These are phyloP conservation scores for Harmothoe impar DNA, from an alignment of 2,888 invertebrate species.

Conservation along the genomic window DNA sequence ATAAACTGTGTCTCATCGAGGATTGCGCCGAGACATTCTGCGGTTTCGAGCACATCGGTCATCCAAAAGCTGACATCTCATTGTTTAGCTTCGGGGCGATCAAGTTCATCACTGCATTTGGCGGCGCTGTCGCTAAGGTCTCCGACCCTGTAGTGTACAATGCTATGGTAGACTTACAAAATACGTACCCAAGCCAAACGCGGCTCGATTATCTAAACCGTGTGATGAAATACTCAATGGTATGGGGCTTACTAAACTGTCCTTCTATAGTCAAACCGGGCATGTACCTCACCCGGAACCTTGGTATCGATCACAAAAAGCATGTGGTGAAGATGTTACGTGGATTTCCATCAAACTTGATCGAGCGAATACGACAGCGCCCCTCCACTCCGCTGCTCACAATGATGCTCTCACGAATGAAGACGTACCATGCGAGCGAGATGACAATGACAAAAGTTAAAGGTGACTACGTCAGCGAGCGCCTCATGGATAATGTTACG, in stretches of 20 bases:
- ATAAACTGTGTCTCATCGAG: conserved; percentile 80
- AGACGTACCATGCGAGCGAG: conserved; percentile 73
- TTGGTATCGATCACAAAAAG: conserved; percentile 78
- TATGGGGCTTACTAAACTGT: conserved; percentile 76
- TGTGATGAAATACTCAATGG: conserved; percentile 79
- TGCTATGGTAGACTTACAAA: conserved; percentile 76
- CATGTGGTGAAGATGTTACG: conserved; percentile 78
- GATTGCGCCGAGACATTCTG: conserved; percentile 83
- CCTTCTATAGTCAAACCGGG: conserved; percentile 75
- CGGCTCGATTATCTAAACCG: conserved; percentile 79
- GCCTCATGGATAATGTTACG: conserved; percentile 77
- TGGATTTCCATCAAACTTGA: conserved; percentile 80
- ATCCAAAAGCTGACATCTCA: conserved; percentile 80
- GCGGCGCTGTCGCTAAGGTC: conserved; percentile 82
- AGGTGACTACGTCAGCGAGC: conserved; percentile 79
- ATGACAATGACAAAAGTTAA: conserved; percentile 75
- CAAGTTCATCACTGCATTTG: conserved; percentile 82
- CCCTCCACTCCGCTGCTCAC: conserved; percentile 80
- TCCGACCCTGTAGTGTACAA: conserved; percentile 74
- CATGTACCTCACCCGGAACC: conserved; percentile 72
- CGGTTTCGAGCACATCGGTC: conserved; percentile 78
- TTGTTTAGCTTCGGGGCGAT: conserved; percentile 83
- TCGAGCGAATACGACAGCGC: conserved; percentile 77
- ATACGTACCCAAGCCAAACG: conserved; percentile 76
- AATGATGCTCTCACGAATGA: conserved; percentile 77